A percentile compares a stretch with the other conserved stretches of the same genome.
Evolutionary conservation across 1,140 invertebrate genomes (phyloP).

Genomic region (Rhynchophorus ferrugineus): DNA sequence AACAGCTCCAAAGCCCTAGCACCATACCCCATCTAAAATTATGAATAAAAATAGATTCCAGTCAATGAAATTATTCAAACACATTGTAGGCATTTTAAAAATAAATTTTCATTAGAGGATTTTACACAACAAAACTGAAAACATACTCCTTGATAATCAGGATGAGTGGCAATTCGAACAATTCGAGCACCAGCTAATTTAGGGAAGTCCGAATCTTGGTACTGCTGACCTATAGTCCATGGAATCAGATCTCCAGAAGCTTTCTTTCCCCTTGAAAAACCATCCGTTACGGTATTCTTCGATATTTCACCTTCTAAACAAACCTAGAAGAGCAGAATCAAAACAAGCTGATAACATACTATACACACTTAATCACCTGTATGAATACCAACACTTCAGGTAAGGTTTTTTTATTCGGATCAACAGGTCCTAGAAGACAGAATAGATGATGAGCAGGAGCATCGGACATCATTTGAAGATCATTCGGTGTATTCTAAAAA

Average conservation of each 20-base stretch:
- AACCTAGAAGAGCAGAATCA: slow-evolving; percentile 42
- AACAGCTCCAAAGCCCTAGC: slow-evolving; percentile 74
- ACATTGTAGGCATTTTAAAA: neutral
- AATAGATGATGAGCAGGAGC: slow-evolving; percentile 97
- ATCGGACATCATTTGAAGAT: slow-evolving; percentile 97
- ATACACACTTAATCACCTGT: slow-evolving; percentile 46
- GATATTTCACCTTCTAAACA: slow-evolving; percentile 94
- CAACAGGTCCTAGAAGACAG: slow-evolving; percentile 83
- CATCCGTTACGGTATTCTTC: slow-evolving; percentile 67
- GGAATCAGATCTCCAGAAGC: slow-evolving; percentile 96
- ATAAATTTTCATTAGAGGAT: too few species aligned
- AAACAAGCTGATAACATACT: neutral
- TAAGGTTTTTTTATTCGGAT: slow-evolving; percentile 59
- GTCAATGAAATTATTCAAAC: neutral
- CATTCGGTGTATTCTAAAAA: slow-evolving; percentile 90
- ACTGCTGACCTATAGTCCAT: slow-evolving; percentile 96
- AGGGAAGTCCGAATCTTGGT: slow-evolving; percentile 89
- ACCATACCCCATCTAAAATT: slow-evolving; percentile 92
- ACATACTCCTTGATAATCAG: slow-evolving; percentile 85
- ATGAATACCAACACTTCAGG: slow-evolving; percentile 90
- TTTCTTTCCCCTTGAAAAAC: slow-evolving; percentile 74
- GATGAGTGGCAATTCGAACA: slow-evolving; percentile 96
- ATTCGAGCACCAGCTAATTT: slow-evolving; percentile 83
- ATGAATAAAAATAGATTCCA: slow-evolving; percentile 1
- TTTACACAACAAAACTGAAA: too few species aligned